Percentiles rank a stretch among this genome's conserved stretches.
phyloP scores from a whole-genome alignment of 2,888 invertebrate species.

The Sphaerophoria taeniata region DNA sequence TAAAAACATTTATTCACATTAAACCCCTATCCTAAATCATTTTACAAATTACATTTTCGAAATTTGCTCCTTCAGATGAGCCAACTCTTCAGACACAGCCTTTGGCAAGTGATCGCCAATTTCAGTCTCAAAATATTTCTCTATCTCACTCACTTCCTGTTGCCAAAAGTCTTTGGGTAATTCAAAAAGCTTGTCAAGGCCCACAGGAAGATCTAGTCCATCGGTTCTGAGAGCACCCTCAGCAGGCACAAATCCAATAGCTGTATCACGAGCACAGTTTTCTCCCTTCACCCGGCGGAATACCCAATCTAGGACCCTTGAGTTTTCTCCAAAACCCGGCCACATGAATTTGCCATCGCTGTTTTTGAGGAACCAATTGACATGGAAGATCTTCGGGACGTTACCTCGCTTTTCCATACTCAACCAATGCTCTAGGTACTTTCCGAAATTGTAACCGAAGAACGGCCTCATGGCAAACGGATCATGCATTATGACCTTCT shows the following conservation, averaged over 20 bases:
- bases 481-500: slow-evolving; percentile 97
- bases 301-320: slow-evolving; percentile 98
- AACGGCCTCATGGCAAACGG: slow-evolving; percentile 99
- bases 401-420: slow-evolving; percentile 89
- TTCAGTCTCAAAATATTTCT: slow-evolving; percentile 95
- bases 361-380: slow-evolving; percentile 99
- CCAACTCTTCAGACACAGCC: slow-evolving; percentile 88
- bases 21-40: slow-evolving; percentile 83
- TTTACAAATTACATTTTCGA: slow-evolving; percentile 42
- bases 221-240: slow-evolving; percentile 87
- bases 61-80: slow-evolving; percentile 84
- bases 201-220: slow-evolving; percentile 87
- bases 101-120: slow-evolving; percentile 93
- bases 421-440: slow-evolving; percentile 97
- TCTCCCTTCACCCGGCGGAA: slow-evolving; percentile 92
- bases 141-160: slow-evolving; percentile 91
- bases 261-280: slow-evolving; percentile 87
- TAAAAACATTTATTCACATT: slow-evolving; percentile 81
- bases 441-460: slow-evolving; percentile 99
- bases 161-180: slow-evolving; percentile 96
- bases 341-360: slow-evolving; percentile 95
- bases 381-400: slow-evolving; percentile 98
- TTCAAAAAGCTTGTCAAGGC: slow-evolving; percentile 91
- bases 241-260: slow-evolving; percentile 89
- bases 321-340: slow-evolving; percentile 99